Conservation (phyloP, 2,888 invertebrate species). For the Neria commutata region DNA sequence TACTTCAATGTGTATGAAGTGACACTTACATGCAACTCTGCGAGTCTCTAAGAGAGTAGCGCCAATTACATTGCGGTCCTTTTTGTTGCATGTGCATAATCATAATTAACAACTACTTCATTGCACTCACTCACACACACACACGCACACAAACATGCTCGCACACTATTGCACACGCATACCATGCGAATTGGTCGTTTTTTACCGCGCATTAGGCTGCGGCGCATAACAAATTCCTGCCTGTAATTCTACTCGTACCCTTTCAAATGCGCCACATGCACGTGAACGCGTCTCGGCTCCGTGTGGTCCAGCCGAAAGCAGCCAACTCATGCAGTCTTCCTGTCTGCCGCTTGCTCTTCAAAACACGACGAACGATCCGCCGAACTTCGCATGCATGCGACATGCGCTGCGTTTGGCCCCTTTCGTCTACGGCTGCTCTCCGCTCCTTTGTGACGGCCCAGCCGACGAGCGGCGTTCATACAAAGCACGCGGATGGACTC, state of each 20-base stretch:
- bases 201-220: too few species aligned
- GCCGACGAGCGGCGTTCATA: too few species aligned
- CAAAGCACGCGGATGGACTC: slow-evolving; percentile 12
- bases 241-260: too few species aligned
- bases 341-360: neutral
- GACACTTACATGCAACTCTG: too few species aligned
- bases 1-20: too few species aligned
- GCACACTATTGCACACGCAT: neutral
- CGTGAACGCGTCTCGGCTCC: slow-evolving; percentile 17
- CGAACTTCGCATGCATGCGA: too few species aligned
- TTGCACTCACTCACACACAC: neutral
- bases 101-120: slow-evolving; percentile 29
- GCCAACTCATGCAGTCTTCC: neutral
- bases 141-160: neutral
- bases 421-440: too few species aligned
- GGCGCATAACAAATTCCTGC: too few species aligned
- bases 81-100: slow-evolving; percentile 30
- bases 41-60: slow-evolving; percentile 29
- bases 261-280: slow-evolving; percentile 7
- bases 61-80: slow-evolving; percentile 30
- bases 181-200: too few species aligned
- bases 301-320: slow-evolving; percentile 29
- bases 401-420: too few species aligned
- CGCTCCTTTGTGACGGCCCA: too few species aligned
- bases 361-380: slow-evolving; percentile 1